phyloP scores from a whole-genome alignment of 2,888 invertebrate species.

The Nyleta sp. region DNA sequence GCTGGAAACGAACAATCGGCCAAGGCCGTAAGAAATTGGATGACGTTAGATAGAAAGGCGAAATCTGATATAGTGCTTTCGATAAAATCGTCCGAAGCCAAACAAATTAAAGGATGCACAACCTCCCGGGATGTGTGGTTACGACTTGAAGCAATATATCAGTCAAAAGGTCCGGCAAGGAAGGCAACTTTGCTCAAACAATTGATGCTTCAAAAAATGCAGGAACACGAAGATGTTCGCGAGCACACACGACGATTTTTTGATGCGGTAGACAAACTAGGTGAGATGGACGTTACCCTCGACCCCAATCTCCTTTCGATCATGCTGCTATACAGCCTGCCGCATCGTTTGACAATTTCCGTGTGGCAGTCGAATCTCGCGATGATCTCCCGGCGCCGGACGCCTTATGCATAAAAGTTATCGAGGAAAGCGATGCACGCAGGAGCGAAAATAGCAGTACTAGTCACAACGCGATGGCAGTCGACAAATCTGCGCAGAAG shows the following conservation, averaged over 20 bases:
- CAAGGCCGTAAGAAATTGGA: not conserved
- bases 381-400: constrained; percentile 1
- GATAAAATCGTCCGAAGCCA: not conserved
- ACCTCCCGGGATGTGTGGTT: constrained; percentile 5
- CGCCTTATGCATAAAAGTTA: not conserved
- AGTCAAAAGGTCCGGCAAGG: not conserved
- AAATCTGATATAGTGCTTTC: not conserved
- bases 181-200: constrained; percentile 1
- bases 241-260: constrained; percentile 1
- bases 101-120: not conserved
- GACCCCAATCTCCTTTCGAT: not conserved
- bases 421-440: constrained; percentile 1
- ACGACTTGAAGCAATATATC: not conserved
- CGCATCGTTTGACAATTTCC: not conserved
- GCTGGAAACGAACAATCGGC: not conserved
- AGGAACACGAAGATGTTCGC: not conserved
- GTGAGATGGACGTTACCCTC: too few species aligned
- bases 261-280: too few species aligned
- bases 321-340: not conserved
- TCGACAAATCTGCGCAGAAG: constrained; percentile 18
- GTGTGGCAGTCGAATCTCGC: not conserved
- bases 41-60: not conserved
- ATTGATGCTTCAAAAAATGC: not conserved
- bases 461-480: not conserved
- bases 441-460: not conserved